Evolutionary conservation across 2,797 vertebrate genomes (phyloP).

Genomic region (Sus cebifrons): DNA sequence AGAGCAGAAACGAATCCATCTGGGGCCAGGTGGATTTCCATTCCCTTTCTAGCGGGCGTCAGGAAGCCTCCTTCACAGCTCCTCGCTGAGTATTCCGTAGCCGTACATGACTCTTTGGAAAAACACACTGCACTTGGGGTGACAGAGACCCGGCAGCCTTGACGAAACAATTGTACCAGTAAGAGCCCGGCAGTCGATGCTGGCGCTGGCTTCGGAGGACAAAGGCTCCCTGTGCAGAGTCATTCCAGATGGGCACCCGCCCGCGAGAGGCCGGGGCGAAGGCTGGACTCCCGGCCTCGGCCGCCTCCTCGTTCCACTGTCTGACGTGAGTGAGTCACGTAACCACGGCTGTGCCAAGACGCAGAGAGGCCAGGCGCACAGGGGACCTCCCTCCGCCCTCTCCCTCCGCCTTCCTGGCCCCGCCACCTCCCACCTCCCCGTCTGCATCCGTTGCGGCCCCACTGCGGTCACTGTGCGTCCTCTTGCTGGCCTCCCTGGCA

Average conservation of each 20-base stretch:
- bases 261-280: neutral
- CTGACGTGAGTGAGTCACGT: neutral
- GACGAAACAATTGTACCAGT: slow-evolving; percentile 75
- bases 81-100: slow-evolving; percentile 67
- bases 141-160: slow-evolving; percentile 83
- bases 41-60: slow-evolving; percentile 42
- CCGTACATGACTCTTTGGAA: slow-evolving; percentile 1
- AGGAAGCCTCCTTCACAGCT: slow-evolving; percentile 25
- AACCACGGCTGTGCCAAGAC: neutral
- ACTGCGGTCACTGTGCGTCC: too few species aligned
- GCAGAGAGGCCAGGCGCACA: too few species aligned
- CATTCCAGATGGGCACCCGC: neutral
- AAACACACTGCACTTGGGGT: slow-evolving; percentile 58
- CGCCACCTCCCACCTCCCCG: too few species aligned
- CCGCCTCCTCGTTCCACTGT: neutral
- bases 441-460: too few species aligned
- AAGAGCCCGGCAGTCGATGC: neutral
- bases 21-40: fast-evolving
- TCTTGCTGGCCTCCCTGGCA: neutral
- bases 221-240: neutral
- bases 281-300: neutral
- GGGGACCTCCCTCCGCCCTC: neutral
- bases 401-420: too few species aligned
- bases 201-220: neutral
- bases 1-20: slow-evolving; percentile 28